These are phyloP conservation scores for Cephalopholis sonnerati DNA, from an alignment of 2,113 vertebrate species.

Conservation along the genomic window DNA sequence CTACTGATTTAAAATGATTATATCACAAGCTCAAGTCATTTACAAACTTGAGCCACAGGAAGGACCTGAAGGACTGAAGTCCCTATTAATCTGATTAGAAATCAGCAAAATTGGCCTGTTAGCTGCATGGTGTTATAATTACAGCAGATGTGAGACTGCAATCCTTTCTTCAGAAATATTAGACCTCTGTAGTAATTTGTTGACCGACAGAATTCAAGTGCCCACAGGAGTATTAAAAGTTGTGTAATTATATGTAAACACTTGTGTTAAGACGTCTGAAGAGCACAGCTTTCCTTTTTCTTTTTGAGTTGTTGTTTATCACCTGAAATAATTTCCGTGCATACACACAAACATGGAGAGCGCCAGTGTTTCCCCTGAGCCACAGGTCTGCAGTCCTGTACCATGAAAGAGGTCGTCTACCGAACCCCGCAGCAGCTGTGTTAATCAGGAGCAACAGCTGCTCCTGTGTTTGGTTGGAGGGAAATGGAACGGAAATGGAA, in stretches of 20 bases:
- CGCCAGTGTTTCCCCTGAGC: conserved; percentile 13
- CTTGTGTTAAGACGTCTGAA: neutral
- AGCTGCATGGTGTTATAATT: neutral
- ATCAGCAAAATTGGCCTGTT: neutral
- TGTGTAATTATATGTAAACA: neutral
- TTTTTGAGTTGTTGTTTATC: neutral
- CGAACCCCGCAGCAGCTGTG: conserved; percentile 21
- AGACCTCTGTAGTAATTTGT: neutral
- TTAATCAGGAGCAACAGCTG: conserved; percentile 25
- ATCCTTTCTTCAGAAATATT: neutral
- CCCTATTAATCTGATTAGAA: neutral
- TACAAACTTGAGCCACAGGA: neutral
- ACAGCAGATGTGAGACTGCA: neutral
- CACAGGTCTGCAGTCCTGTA: neutral
- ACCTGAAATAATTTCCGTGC: neutral
- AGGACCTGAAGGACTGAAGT: neutral
- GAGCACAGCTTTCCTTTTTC: neutral
- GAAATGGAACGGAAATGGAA: conserved; percentile 3
- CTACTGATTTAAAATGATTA: neutral
- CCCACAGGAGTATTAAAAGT: neutral
- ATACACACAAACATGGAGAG: neutral
- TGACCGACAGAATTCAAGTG: neutral
- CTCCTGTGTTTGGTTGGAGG: neutral
- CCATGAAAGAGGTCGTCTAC: neutral
- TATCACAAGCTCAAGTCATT: neutral